Conservation (phyloP, 1,140 invertebrate genomes). For the Coelopa frigida region DNA sequence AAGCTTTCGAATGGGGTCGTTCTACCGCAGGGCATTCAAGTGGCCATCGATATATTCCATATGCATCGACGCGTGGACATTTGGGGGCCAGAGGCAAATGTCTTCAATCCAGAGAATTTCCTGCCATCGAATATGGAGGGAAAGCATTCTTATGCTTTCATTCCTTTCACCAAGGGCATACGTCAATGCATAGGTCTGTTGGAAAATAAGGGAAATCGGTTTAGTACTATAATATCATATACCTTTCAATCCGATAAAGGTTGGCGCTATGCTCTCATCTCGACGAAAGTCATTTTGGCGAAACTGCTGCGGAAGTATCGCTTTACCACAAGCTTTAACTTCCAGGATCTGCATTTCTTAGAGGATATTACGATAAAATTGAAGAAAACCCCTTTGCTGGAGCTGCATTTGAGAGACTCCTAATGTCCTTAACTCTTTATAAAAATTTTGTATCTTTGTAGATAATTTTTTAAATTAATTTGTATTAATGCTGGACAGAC, state of each 20-base stretch:
- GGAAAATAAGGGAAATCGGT: neutral
- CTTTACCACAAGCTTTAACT: conserved; percentile 24
- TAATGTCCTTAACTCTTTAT: no score
- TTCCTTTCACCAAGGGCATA: conserved; percentile 31
- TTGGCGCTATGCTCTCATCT: conserved; percentile 23
- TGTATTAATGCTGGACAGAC: no score
- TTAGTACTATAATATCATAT: neutral
- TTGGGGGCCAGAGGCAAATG: conserved; percentile 26
- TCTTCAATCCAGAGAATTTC: conserved; percentile 36
- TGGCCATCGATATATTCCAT: conserved; percentile 21
- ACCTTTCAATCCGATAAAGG: conserved; percentile 14
- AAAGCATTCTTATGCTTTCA: conserved; percentile 23
- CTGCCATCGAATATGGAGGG: conserved; percentile 18
- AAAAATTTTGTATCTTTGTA: no score
- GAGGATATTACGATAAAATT: conserved; percentile 21
- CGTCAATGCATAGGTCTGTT: conserved; percentile 25
- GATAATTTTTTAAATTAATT: no score
- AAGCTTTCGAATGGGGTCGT: conserved; percentile 18
- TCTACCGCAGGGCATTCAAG: conserved; percentile 17
- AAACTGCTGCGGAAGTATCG: conserved; percentile 26
- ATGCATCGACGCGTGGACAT: conserved; percentile 20
- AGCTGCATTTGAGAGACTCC: no score
- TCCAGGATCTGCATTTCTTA: conserved; percentile 20
- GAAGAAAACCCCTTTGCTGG: conserved; percentile 15
- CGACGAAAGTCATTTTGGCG: conserved; percentile 20